Percentiles rank a stretch among this genome's conserved stretches.
These are phyloP conservation scores for Noturus placidus DNA, from an alignment of 2,113 vertebrate genomes.

Conservation along the genomic window DNA sequence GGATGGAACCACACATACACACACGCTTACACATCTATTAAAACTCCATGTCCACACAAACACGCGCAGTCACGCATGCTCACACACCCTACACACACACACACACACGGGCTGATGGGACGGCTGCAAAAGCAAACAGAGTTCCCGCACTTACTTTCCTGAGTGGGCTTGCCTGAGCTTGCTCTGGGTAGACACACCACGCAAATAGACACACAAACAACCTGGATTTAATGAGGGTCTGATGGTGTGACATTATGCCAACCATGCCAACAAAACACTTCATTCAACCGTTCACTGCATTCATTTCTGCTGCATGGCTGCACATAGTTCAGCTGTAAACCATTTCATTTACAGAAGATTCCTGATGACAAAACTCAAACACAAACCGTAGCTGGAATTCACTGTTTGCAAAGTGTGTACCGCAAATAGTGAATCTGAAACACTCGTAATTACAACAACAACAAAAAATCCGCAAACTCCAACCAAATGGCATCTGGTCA, in stretches of 20 bases:
- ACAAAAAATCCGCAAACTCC: neutral
- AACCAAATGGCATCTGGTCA: neutral
- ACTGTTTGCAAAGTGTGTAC: neutral
- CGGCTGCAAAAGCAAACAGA: conserved; percentile 63
- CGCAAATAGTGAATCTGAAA: neutral
- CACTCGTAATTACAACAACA: neutral
- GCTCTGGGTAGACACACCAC: conserved; percentile 93
- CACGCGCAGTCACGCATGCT: conserved; percentile 48
- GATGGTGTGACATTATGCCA: conserved; percentile 30
- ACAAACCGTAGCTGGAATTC: neutral
- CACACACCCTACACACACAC: conserved; percentile 39
- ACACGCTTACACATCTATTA: conserved; percentile 43
- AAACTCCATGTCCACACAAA: conserved; percentile 50
- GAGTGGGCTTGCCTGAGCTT: conserved; percentile 94
- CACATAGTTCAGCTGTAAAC: neutral
- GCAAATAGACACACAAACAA: conserved; percentile 67
- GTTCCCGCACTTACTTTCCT: conserved; percentile 95
- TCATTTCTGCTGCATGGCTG: neutral
- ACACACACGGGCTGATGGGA: conserved; percentile 41
- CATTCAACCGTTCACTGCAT: neutral
- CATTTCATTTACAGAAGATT: neutral
- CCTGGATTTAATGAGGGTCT: conserved; percentile 60
- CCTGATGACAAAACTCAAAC: conserved; percentile 16
- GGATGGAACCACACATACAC: conserved; percentile 18
- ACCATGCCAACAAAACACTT: neutral